Percentiles rank a stretch among this genome's conserved stretches.
phyloP scores from a whole-genome alignment of 2,888 invertebrate species.

The Alviniconcha strummeri region DNA sequence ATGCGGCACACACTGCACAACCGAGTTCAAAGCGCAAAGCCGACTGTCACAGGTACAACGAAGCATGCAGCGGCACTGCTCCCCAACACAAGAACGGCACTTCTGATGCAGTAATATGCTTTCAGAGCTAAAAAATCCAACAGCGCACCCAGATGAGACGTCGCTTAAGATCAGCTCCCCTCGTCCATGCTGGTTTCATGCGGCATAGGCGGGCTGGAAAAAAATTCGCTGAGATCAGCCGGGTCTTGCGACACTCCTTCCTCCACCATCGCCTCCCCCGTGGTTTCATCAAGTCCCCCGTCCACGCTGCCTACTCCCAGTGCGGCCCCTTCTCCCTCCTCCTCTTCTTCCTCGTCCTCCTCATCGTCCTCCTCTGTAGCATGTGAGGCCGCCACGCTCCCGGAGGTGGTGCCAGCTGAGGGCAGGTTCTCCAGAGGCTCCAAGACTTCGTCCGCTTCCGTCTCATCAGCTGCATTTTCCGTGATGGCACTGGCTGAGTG shows the following conservation, averaged over 20 bases:
- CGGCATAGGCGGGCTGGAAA: slow-evolving; percentile 20
- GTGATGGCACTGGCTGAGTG: neutral
- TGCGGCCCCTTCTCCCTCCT: neutral
- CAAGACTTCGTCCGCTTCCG: neutral
- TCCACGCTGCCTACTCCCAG: slow-evolving; percentile 13
- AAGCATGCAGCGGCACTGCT: too few relatives aligned
- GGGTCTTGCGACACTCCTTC: slow-evolving; percentile 25
- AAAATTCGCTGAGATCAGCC: slow-evolving; percentile 30
- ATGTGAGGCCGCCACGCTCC: slow-evolving; percentile 6
- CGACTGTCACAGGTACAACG: too few relatives aligned
- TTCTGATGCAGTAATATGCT: too few relatives aligned
- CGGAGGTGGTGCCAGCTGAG: neutral
- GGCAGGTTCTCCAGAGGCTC: slow-evolving; percentile 26
- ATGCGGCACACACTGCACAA: too few relatives aligned
- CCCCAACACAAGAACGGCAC: too few relatives aligned
- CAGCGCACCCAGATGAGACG: too few relatives aligned
- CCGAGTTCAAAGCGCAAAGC: too few relatives aligned
- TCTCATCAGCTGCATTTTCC: neutral
- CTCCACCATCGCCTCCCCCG: slow-evolving; percentile 13
- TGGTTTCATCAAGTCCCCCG: neutral
- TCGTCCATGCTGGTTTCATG: slow-evolving; percentile 11
- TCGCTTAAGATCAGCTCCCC: slow-evolving; percentile 7
- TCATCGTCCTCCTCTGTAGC: slow-evolving; percentile 22
- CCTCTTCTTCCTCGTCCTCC: slow-evolving; percentile 30
- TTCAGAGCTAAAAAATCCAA: too few relatives aligned